phyloP scores from a whole-genome alignment of 2,113 vertebrate species.

The Pica pica region DNA sequence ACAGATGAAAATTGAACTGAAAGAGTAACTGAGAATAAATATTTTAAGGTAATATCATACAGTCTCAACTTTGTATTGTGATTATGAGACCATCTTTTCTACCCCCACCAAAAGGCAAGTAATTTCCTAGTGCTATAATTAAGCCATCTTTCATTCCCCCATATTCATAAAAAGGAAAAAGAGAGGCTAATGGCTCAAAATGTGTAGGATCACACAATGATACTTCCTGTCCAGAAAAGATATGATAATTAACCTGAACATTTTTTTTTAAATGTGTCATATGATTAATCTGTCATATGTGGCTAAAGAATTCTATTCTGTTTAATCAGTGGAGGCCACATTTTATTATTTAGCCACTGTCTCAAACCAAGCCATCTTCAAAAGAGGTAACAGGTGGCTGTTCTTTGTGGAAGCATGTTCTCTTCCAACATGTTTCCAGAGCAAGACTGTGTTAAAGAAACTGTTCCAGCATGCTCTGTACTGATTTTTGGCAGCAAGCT shows the following conservation, averaged over 20 bases:
- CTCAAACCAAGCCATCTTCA: neutral
- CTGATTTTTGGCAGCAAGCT: neutral
- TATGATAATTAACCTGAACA: neutral
- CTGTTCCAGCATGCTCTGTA: neutral
- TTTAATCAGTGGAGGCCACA: neutral
- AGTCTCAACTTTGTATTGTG: neutral
- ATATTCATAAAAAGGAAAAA: neutral
- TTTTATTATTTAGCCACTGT: neutral
- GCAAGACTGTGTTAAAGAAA: neutral
- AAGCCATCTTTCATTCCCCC: slow-evolving; percentile 23
- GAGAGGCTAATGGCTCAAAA: slow-evolving; percentile 1
- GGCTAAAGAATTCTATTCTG: neutral
- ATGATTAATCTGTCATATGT: neutral
- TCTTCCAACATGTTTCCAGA: neutral
- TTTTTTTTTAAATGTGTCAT: neutral
- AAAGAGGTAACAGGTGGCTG: neutral
- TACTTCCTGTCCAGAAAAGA: neutral
- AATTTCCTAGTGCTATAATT: slow-evolving; percentile 47
- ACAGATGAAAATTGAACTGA: neutral
- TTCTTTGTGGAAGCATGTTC: neutral
- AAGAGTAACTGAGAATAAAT: slow-evolving; percentile 10
- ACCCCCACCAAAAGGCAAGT: neutral
- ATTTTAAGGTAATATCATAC: slow-evolving; percentile 21
- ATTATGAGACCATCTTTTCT: neutral
- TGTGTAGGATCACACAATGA: neutral